Evolutionary conservation across 2,113 vertebrate species (phyloP).

Genomic region (Festucalex cinctus): DNA sequence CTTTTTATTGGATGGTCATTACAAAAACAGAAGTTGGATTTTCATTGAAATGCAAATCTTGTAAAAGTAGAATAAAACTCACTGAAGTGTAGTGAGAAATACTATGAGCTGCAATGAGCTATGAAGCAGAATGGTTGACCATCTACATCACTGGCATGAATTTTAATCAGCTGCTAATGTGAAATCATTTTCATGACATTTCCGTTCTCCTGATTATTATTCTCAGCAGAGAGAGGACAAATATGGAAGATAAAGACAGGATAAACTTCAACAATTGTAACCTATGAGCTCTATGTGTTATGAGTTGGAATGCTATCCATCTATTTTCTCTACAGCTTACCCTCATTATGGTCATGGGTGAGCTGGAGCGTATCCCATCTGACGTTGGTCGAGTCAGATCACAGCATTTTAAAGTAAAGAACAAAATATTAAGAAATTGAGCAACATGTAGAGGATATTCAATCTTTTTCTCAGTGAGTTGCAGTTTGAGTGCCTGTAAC

Average conservation of each 20-base stretch:
- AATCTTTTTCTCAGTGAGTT: too few species aligned
- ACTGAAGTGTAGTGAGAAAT: slow-evolving; percentile 20
- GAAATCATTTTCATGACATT: slow-evolving; percentile 38
- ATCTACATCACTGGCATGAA: slow-evolving; percentile 24
- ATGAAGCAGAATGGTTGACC: slow-evolving; percentile 24
- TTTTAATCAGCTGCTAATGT: slow-evolving; percentile 37
- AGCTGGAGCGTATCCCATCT: too few species aligned
- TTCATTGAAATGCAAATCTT: slow-evolving; percentile 23
- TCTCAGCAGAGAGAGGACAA: slow-evolving; percentile 14
- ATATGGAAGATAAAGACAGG: slow-evolving; percentile 31
- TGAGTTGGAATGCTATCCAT: slow-evolving; percentile 9
- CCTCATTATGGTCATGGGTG: not conserved
- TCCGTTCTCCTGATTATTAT: slow-evolving; percentile 36
- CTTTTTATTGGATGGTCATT: slow-evolving; percentile 27
- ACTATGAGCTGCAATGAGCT: slow-evolving; percentile 23
- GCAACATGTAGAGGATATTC: too few species aligned
- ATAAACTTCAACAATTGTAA: slow-evolving; percentile 17
- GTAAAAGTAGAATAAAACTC: slow-evolving; percentile 18
- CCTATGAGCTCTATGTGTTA: slow-evolving; percentile 20
- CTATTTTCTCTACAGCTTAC: not conserved
- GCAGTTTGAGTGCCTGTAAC: too few species aligned
- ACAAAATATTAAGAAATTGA: too few species aligned
- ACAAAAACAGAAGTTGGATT: slow-evolving; percentile 27
- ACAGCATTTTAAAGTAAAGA: too few species aligned
- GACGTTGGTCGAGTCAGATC: too few species aligned